Percentiles rank a stretch among this genome's conserved stretches.
Conservation (phyloP, 2,797 vertebrate species). For the Synaphobranchus kaupii region DNA sequence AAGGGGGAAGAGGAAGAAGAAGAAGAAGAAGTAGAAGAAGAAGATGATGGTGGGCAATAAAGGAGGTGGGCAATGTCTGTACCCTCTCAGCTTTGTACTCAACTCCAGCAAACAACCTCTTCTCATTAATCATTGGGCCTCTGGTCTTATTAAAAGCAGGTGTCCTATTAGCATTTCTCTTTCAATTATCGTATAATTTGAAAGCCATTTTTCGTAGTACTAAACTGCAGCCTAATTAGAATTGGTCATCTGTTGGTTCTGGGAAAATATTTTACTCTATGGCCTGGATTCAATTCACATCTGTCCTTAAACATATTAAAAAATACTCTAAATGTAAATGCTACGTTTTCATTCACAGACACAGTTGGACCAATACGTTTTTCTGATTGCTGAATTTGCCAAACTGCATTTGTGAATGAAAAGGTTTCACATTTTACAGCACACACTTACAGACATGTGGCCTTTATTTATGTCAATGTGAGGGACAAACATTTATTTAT, state of each 20-base stretch:
- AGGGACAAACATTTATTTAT: no score
- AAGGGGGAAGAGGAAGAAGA: background rate
- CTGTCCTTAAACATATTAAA: no score
- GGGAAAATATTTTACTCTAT: background rate
- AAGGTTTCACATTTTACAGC: no score
- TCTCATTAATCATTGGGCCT: background rate
- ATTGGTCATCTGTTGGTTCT: slow-evolving; percentile 40
- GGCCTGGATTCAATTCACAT: no score
- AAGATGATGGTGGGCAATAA: slow-evolving; percentile 10
- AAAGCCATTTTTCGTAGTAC: background rate
- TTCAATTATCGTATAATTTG: background rate
- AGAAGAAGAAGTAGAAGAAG: background rate
- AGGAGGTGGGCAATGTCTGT: background rate
- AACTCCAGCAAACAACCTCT: background rate
- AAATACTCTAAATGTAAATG: no score
- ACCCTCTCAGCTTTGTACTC: background rate
- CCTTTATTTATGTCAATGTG: no score
- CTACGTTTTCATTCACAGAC: no score
- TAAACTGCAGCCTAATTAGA: slow-evolving; percentile 13
- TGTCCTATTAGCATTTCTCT: background rate
- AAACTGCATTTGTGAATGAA: no score
- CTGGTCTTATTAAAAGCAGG: slow-evolving; percentile 40
- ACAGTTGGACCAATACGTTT: no score
- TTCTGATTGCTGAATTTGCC: no score
- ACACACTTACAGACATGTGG: no score